A percentile compares a stretch with the other conserved stretches of the same genome.
phyloP scores from a whole-genome alignment of 1,140 invertebrate species.

The Tetramorium alpestre region DNA sequence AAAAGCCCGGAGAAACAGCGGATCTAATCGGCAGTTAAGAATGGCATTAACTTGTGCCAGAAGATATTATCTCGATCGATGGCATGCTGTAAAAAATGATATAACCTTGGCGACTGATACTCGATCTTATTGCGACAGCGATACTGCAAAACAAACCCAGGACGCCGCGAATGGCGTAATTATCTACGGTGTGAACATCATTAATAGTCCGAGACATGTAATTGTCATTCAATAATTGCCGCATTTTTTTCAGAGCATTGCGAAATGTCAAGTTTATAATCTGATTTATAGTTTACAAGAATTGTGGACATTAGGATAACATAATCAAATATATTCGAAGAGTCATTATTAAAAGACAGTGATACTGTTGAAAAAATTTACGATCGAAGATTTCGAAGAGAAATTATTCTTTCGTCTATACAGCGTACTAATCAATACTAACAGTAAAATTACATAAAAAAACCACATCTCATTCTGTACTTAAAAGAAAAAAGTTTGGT shows the following conservation, averaged over 20 bases:
- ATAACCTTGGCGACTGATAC: conserved; percentile 65
- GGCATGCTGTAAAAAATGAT: conserved; percentile 48
- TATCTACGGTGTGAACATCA: conserved; percentile 5
- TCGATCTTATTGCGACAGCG: conserved; percentile 55
- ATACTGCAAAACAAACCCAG: conserved; percentile 70
- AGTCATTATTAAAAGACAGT: neutral
- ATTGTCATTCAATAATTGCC: neutral
- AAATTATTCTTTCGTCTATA: neutral
- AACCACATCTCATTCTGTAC: neutral
- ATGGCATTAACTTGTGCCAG: neutral
- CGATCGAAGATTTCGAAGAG: neutral
- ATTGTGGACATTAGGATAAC: neutral
- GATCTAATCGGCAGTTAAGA: conserved; percentile 1
- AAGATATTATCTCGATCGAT: conserved; percentile 56
- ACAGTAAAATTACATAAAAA: neutral
- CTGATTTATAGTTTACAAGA: neutral
- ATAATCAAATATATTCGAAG: neutral
- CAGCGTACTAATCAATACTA: neutral
- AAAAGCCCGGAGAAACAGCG: neutral
- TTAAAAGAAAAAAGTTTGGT: neutral
- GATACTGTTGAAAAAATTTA: neutral
- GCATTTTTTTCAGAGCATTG: neutral
- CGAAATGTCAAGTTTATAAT: neutral
- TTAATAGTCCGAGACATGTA: conserved; percentile 13
- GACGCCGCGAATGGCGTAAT: conserved; percentile 69